Percentiles rank a stretch among this genome's conserved stretches.
Conservation (phyloP, 2,888 invertebrate species). For the Myopa tessellatipennis region DNA sequence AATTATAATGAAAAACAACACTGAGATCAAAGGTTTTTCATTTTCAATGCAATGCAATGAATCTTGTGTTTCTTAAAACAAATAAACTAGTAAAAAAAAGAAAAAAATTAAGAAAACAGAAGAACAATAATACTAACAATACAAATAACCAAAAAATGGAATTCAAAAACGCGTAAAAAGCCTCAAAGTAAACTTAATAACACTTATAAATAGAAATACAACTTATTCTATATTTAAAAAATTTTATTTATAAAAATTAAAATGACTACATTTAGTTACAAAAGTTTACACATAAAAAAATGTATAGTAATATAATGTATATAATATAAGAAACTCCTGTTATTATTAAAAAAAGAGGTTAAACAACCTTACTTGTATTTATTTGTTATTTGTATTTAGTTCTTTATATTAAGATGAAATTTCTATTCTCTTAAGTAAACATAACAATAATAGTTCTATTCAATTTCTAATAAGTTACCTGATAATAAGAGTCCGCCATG, state of each 20-base stretch:
- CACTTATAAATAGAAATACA: too few relatives aligned
- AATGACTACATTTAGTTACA: not conserved
- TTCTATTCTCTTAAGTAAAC: not conserved
- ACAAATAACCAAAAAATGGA: not conserved
- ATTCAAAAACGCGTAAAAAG: not conserved
- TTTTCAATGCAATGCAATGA: not conserved
- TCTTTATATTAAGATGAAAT: not conserved
- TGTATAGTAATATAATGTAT: too few relatives aligned
- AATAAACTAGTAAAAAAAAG: not conserved
- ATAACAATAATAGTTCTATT: not conserved
- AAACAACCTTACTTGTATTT: too few relatives aligned
- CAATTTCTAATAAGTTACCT: slow-evolving; percentile 57
- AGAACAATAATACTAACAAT: not conserved
- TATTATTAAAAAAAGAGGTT: too few relatives aligned
- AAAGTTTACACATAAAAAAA: too few relatives aligned
- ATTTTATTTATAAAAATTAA: not conserved
- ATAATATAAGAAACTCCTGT: too few relatives aligned
- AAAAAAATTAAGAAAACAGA: not conserved
- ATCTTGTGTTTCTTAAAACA: not conserved
- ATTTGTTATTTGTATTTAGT: too few relatives aligned
- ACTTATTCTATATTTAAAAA: not conserved
- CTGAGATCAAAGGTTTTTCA: slow-evolving; percentile 14
- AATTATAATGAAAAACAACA: not conserved
- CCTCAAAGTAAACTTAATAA: not conserved
- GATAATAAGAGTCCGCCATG: slow-evolving; percentile 69